Evolutionary conservation across 2,888 invertebrate species (phyloP), one percentile per base, ranked within the genome.

Genomic region (Biston betularia): DNA sequence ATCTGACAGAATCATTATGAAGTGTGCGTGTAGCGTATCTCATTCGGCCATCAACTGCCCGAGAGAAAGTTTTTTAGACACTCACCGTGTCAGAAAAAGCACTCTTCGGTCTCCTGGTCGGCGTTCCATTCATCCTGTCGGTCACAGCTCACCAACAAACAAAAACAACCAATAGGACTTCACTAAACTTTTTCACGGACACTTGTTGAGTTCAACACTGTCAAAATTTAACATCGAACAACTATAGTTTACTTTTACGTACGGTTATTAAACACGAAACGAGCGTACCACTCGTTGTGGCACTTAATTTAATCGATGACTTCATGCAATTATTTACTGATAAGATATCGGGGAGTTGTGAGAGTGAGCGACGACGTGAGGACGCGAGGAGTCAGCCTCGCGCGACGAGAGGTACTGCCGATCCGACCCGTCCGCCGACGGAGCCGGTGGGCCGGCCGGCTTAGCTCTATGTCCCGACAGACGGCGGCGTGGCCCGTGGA

Each of bases 61-160:
- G 38, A 69, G 74, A 70, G 74, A 75, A 75, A 75, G 73, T 73
- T 65, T 64, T 24, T 57, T 61, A 68, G 63, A 69, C 56, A 76
- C 90, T 88, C 83, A 92, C 93, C 89, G 86, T 87, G 81, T 93
- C 93, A 73, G 91, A 92, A 81, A 93, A 93, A 75, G 92, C 92
- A 80, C 87, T 93, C 83, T 92, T 93, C 49, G 93, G 91, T 79
- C 89, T 90, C 77, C 93, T 88, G 64, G 90, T 81, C 75, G 93
- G 93, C 75, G 92, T 91, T 77, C 92, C 93, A 89, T 93, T 93
- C 93, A 93, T 93, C 83, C 82, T 88, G 87, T 73, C 77, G 80
- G 77, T 80, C 83, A 75, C 80, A 80, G 81, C 75, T 73, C 68
- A 69, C 73, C 74, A 85, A 82, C 83, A 83, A 88, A 89, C 85